Evolutionary conservation across 1,140 invertebrate genomes (phyloP).

Genomic region (Danaus melanippus): DNA sequence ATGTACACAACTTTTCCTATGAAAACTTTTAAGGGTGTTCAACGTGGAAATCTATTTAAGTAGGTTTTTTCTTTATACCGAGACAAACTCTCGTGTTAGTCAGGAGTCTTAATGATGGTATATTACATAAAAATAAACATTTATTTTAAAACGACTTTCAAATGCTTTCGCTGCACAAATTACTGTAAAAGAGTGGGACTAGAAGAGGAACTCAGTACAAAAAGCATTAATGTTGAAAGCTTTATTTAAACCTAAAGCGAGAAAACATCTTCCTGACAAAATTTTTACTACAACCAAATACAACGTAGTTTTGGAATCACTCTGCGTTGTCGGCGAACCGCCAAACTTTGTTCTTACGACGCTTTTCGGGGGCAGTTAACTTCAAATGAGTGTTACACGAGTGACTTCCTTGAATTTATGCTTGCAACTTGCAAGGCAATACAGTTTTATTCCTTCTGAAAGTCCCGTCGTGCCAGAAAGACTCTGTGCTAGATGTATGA

Average conservation of each 20-base stretch:
- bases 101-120: too few species aligned
- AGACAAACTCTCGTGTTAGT: not conserved
- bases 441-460: constrained; percentile 30
- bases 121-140: too few species aligned
- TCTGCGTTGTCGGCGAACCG: constrained; percentile 29
- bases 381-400: constrained; percentile 52
- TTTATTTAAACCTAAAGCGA: too few species aligned
- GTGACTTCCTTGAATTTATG: constrained; percentile 40
- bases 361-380: constrained; percentile 49
- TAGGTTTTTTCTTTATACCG: constrained; percentile 32
- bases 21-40: constrained; percentile 44
- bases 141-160: too few species aligned
- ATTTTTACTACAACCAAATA: constrained; percentile 25
- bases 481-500: too few species aligned
- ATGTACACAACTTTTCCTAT: constrained; percentile 44
- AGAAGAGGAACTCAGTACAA: constrained; percentile 3
- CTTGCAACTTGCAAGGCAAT: constrained; percentile 26
- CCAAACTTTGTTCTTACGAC: constrained; percentile 47
- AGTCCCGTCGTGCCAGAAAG: not conserved
- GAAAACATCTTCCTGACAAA: not conserved
- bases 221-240: constrained; percentile 4
- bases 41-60: constrained; percentile 36
- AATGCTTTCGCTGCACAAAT: too few species aligned
- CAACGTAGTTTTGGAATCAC: constrained; percentile 34
- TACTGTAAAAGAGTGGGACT: too few species aligned